Base-by-base conservation (phyloP, 2,113 vertebrate genomes). In the Petrocephalus zakoni region DNA sequence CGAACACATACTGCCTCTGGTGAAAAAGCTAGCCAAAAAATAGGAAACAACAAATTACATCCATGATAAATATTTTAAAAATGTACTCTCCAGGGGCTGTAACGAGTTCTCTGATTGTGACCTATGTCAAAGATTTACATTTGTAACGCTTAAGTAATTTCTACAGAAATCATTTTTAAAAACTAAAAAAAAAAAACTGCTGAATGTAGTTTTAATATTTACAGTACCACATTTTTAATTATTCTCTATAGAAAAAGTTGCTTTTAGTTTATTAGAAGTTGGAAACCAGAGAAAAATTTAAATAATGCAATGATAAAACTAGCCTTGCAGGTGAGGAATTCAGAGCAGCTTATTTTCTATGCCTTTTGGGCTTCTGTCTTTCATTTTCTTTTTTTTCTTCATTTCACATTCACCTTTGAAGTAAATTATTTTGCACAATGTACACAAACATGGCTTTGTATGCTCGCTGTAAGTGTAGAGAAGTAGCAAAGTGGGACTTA, bases 1-100 rank as follows among this genome's bases (percentile, higher is more conserved):
- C 53, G 51, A 86, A 55, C 49, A 52, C 84, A 78, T 86, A 49
- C 84, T 86, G 84, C 84, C 84, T 86, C 25, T 86, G 51, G 25
- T 53, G 84, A 37, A 55, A 86, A 53, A 86, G 34, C 52, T 86
- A 55, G 13, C 42, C 49, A 86, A 55, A 86, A 86, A 55, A 55
- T 29, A 21, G 22, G 46, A 56, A 86, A 86, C 52, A 56, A 25
- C 51, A 49, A 86, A 86, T 34, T 86, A 56, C 52, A 55, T 86
- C 25, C 13, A 25, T 55, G 52, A 55, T 34, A 49, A 83, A 47
- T 83, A 83, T 83, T 83, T 86, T 56, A 37, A n/a, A n/a, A 49
- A 55, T 86, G 84, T 17, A 34, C n/a, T 55, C 84, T 56, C 52
- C 17, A 52, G 51, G n/a, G 15, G 29, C 84, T 53, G 52, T 55